Evolutionary conservation across 1,140 invertebrate species (phyloP).

Genomic region (Drosophila triauraria): DNA sequence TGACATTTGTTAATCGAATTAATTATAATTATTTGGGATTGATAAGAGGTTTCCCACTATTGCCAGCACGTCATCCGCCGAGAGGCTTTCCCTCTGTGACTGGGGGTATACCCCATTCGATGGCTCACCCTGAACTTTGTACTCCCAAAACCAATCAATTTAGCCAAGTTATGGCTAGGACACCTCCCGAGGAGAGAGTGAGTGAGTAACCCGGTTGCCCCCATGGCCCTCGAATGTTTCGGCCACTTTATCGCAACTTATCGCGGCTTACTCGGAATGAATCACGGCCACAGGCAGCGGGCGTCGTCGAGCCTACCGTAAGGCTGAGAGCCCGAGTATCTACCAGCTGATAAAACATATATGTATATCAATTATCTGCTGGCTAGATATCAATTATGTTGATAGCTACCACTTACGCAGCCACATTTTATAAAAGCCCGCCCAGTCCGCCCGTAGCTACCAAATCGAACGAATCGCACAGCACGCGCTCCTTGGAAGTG

Average conservation of each 20-base stretch:
- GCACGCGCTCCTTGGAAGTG: constrained; percentile 10
- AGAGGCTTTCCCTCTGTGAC: neutral
- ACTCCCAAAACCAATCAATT: constrained; percentile 20
- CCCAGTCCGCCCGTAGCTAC: constrained; percentile 29
- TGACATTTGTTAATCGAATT: constrained; percentile 39
- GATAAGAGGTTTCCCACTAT: constrained; percentile 18
- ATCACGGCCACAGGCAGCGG: constrained; percentile 23
- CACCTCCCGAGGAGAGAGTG: neutral
- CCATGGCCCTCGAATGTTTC: constrained; percentile 24
- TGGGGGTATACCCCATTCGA: constrained; percentile 25
- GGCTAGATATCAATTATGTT: constrained; percentile 48
- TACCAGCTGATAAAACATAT: constrained; percentile 40
- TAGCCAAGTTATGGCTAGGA: constrained; percentile 5
- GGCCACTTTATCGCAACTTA: constrained; percentile 26
- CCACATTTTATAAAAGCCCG: constrained; percentile 39
- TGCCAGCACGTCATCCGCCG: constrained; percentile 1
- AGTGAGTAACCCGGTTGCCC: constrained; percentile 28
- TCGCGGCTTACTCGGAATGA: constrained; percentile 21
- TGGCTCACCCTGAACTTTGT: constrained; percentile 41
- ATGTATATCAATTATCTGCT: constrained; percentile 46
- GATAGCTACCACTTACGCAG: constrained; percentile 39
- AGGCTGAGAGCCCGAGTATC: constrained; percentile 29
- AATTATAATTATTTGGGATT: constrained; percentile 16
- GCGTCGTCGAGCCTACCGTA: constrained; percentile 18
- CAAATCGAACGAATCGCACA: constrained; percentile 37